Evolutionary conservation across 1,140 invertebrate species (phyloP), one percentile per base, ranked within the genome.

Genomic region (Drosophila simulans): DNA sequence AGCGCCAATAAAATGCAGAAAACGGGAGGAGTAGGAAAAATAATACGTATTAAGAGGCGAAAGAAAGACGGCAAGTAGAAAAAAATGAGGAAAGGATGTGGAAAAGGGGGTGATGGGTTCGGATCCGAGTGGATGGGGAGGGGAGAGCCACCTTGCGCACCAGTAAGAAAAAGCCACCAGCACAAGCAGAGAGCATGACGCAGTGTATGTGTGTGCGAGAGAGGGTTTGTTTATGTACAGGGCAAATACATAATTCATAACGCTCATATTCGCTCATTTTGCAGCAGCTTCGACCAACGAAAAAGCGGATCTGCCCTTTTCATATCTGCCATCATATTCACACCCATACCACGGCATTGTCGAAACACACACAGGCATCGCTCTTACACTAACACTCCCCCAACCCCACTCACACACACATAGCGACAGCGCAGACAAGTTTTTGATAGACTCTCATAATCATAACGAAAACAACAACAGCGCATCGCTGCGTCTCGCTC

Each of bases 401-500:
- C 31, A 20, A 31, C 49, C 1, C 10, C n/a, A 43, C 17, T 20
- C 27, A 57, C 56, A 25, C 75, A 20, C 17, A 51, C n/a, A 43
- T 39, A 53, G 17, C 42, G 48, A 46, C 58, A 68, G 43, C 56
- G 46, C 64, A 69, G 69, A 66, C 71, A 80, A 79, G 74, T 81
- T 86, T 90, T 90, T 90, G 85, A 90, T 90, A 90, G 81, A 85
- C 88, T 91, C 88, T 91, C 88, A 91, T 91, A 91, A 91, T 91
- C 88, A 91, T 91, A 91, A 91, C 74, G 77, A 81, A 89, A 85
- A 77, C 88, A 86, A 77, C 74, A 80, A 62, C 83, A 82, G 71
- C 58, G 43, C 35, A 34, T 43, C 60, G 65, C 39, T 45, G 56
- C 42, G 42, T 45, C 54, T 53, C 58, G 49, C 80, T 82, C 80